phyloP scores from a whole-genome alignment of 2,888 invertebrate genomes.

The Nephrotoma flavescens region DNA sequence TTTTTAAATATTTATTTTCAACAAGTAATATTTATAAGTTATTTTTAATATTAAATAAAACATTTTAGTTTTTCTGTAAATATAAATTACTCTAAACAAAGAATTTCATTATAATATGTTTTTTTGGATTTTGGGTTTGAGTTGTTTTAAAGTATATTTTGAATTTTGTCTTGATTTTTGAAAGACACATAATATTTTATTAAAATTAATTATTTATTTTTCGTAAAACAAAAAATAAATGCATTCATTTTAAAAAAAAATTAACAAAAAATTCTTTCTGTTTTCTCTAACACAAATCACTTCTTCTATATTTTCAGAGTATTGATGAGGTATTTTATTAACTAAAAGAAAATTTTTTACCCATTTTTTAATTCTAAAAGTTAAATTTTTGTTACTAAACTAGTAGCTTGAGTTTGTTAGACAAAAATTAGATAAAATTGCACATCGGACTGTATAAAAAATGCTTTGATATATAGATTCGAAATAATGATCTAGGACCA shows the following conservation, averaged over 20 bases:
- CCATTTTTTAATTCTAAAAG: neutral
- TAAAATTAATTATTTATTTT: neutral
- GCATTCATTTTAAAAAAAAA: neutral
- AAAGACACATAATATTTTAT: neutral
- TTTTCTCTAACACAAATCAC: slow-evolving; percentile 19
- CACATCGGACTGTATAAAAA: neutral
- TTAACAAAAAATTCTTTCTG: neutral
- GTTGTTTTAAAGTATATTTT: slow-evolving; percentile 7
- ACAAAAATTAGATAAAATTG: neutral
- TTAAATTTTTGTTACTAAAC: neutral
- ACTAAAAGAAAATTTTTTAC: neutral
- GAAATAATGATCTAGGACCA: neutral
- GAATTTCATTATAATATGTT: neutral
- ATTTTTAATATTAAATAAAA: neutral
- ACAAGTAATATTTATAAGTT: neutral
- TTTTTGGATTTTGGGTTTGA: neutral
- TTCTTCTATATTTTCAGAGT: slow-evolving; percentile 41
- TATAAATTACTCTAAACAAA: neutral
- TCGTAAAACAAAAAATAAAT: neutral
- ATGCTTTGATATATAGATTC: neutral
- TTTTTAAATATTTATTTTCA: neutral
- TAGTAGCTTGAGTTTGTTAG: neutral
- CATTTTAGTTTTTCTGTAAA: neutral
- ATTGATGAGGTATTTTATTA: slow-evolving; percentile 36
- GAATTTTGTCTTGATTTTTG: neutral